These are phyloP conservation scores for Drosophila nigricruria DNA, from an alignment of 2,888 invertebrate genomes.

Conservation along the genomic window DNA sequence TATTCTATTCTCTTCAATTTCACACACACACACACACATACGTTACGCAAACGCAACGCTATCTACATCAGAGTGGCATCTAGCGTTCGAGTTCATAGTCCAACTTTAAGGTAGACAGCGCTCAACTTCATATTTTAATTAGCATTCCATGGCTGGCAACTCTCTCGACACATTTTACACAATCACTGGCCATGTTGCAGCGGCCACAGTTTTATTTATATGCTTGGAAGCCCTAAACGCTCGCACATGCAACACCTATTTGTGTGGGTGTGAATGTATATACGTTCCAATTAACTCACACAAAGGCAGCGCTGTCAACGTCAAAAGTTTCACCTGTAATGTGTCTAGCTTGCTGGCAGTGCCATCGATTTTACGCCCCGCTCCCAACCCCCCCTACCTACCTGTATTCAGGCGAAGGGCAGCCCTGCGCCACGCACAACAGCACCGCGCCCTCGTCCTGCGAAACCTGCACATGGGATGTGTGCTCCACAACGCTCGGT, in stretches of 20 bases:
- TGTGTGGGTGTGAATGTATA: constrained; percentile 36
- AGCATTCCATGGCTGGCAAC: constrained; percentile 44
- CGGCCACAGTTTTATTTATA: constrained; percentile 55
- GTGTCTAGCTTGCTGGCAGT: constrained; percentile 40
- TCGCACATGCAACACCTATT: constrained; percentile 31
- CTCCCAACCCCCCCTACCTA: constrained; percentile 83
- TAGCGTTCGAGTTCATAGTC: constrained; percentile 13
- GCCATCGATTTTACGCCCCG: constrained; percentile 86
- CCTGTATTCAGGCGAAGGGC: constrained; percentile 92
- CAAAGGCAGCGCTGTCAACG: constrained; percentile 58
- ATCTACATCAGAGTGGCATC: constrained; percentile 6
- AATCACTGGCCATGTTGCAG: constrained; percentile 49
- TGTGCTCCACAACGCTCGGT: constrained; percentile 90
- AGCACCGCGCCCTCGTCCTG: constrained; percentile 91
- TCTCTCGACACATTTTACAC: constrained; percentile 61
- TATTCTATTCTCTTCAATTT: constrained; percentile 62
- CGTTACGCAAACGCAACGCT: constrained; percentile 51
- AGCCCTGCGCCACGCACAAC: constrained; percentile 92
- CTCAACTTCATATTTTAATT: constrained; percentile 63
- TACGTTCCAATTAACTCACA: constrained; percentile 69
- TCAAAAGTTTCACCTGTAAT: constrained; percentile 68
- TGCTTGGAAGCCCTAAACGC: constrained; percentile 63
- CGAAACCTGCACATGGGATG: constrained; percentile 89
- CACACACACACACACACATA: constrained; percentile 31
- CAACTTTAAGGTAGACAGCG: constrained; percentile 53